These are phyloP conservation scores for Ochropleura plecta DNA, from an alignment of 2,888 invertebrate species.

Conservation along the genomic window DNA sequence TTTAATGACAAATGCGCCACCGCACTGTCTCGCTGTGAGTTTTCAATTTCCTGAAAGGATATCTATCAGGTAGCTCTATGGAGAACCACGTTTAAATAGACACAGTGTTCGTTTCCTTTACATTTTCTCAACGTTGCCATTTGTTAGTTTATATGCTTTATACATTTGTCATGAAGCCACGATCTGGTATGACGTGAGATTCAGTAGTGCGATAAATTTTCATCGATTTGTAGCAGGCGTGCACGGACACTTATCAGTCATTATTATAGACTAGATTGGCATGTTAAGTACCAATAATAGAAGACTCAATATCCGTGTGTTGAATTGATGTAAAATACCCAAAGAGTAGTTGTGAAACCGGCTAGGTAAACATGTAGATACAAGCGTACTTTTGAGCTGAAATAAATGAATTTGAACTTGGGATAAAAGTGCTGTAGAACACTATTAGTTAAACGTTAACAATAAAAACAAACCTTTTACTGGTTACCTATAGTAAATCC, in stretches of 20 bases:
- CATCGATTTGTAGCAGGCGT: conserved; percentile 16
- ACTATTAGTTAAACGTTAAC: background rate
- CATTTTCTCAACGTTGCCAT: background rate
- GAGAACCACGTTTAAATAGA: conserved; percentile 21
- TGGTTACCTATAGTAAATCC: too few species aligned
- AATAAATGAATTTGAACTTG: background rate
- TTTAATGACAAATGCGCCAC: conserved; percentile 30
- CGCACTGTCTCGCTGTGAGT: conserved; percentile 12
- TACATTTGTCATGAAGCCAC: conserved; percentile 8
- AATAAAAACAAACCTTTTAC: too few species aligned
- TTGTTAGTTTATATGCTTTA: conserved; percentile 5
- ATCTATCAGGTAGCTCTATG: conserved; percentile 20
- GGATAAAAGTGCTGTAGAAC: background rate
- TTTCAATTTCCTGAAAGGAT: conserved; percentile 44
- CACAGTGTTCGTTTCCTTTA: conserved; percentile 36
- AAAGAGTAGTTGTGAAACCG: background rate
- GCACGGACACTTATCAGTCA: conserved; percentile 40
- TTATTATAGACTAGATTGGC: conserved; percentile 24
- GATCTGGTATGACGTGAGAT: conserved; percentile 11
- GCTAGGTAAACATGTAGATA: background rate
- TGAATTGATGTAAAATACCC: conserved; percentile 26
- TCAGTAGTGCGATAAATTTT: conserved; percentile 22
- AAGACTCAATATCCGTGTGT: conserved; percentile 25
- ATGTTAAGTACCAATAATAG: conserved; percentile 33
- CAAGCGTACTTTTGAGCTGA: background rate